Percentiles rank a stretch among this genome's conserved stretches.
These are phyloP conservation scores for Drosophila pseudoananassae DNA, from an alignment of 1,140 invertebrate species.

Conservation along the genomic window DNA sequence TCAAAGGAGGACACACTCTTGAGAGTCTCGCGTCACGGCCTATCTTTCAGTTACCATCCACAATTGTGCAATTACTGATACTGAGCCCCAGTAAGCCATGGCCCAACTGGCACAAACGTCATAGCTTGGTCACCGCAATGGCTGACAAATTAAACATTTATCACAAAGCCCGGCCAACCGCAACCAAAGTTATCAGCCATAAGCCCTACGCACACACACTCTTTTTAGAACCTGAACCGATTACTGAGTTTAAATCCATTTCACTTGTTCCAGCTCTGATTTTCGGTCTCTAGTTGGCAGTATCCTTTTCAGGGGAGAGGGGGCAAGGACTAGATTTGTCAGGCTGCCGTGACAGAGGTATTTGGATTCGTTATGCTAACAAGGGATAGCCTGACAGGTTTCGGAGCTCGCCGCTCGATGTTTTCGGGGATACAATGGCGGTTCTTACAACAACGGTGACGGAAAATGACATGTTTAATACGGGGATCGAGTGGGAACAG, in stretches of 20 bases:
- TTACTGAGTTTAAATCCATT: conserved; percentile 3
- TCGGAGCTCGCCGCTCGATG: conserved; percentile 29
- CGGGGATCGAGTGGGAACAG: conserved; percentile 56
- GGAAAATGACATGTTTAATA: conserved; percentile 70
- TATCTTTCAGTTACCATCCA: conserved; percentile 17
- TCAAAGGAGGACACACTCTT: not conserved
- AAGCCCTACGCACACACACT: conserved; percentile 3
- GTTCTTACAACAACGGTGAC: conserved; percentile 9
- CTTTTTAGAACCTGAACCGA: conserved; percentile 1
- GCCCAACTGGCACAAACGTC: conserved; percentile 23
- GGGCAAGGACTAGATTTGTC: conserved; percentile 29
- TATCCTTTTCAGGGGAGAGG: conserved; percentile 15
- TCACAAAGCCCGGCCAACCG: conserved; percentile 49
- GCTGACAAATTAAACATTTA: conserved; percentile 67
- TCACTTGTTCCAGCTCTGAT: conserved; percentile 3
- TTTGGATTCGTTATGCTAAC: conserved; percentile 51
- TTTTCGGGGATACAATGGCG: conserved; percentile 2
- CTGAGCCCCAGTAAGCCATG: conserved; percentile 12
- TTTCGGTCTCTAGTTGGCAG: conserved; percentile 14
- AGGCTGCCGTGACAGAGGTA: conserved; percentile 39
- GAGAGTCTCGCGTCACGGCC: conserved; percentile 28
- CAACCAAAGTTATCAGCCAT: conserved; percentile 20
- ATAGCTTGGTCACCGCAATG: conserved; percentile 9
- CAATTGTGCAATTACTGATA: conserved; percentile 39
- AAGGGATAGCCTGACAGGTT: conserved; percentile 37